phyloP scores from a whole-genome alignment of 2,797 vertebrate genomes.

The Falco columbarius region DNA sequence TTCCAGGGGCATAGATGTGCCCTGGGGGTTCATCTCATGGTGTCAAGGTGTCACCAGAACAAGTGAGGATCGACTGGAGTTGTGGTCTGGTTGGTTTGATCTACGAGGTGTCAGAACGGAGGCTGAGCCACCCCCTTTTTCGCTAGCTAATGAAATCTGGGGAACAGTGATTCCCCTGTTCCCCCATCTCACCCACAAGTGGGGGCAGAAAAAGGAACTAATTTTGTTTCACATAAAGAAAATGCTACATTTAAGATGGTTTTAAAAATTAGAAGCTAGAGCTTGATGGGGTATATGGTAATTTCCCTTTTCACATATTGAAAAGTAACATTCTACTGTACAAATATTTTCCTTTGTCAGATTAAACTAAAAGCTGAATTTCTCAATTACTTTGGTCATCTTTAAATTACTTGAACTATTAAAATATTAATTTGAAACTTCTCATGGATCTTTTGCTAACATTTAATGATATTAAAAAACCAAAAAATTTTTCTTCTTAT shows the following conservation, averaged over 20 bases:
- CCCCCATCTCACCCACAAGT: not conserved
- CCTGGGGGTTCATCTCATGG: not conserved
- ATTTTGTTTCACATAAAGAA: not conserved
- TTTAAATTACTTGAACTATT: not conserved
- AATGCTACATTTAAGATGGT: not conserved
- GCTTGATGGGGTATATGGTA: not conserved
- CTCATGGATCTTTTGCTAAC: not conserved
- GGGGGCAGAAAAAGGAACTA: accelerated
- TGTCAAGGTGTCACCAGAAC: not conserved
- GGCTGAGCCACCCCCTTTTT: not conserved
- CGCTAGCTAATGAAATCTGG: not conserved
- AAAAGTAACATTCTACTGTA: not conserved
- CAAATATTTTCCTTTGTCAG: not conserved
- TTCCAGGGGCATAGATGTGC: not conserved
- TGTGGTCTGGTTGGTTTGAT: not conserved
- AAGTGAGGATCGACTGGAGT: not conserved
- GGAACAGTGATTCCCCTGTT: not conserved
- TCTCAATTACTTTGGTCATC: not conserved
- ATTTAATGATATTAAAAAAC: not conserved
- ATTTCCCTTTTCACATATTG: not conserved
- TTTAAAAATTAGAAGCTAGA: not conserved
- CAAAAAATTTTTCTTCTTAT: not conserved
- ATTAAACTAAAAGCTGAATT: not conserved
- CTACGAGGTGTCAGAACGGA: not conserved
- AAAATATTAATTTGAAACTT: not conserved